A percentile compares a stretch with the other conserved stretches of the same genome.
Evolutionary conservation across 1,140 invertebrate genomes (phyloP).

Genomic region (Achatina immaculata): DNA sequence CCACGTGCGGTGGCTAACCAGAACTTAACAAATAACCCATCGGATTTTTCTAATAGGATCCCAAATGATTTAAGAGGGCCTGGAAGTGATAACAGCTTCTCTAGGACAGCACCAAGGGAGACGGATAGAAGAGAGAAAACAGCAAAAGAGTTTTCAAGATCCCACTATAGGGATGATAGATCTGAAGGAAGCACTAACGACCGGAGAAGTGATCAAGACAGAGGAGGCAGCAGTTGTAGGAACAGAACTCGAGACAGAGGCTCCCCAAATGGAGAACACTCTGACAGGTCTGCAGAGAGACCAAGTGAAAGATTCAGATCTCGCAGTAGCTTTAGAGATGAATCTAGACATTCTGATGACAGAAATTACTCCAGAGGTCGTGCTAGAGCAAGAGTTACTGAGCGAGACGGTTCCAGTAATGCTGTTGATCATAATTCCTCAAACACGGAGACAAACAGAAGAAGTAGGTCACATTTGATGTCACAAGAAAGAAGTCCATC

Average conservation of each 20-base stretch:
- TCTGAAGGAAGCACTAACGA: not conserved
- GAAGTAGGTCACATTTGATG: not conserved
- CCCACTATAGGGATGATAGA: not conserved
- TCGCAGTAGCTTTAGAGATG: not conserved
- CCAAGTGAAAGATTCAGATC: not conserved
- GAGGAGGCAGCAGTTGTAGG: not conserved
- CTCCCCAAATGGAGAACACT: not conserved
- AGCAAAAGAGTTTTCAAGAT: not conserved
- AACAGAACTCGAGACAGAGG: not conserved
- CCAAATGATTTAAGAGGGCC: not conserved
- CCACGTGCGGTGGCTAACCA: not conserved
- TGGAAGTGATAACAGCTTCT: not conserved
- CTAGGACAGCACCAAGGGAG: not conserved
- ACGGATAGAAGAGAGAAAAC: not conserved
- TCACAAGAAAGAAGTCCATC: not conserved
- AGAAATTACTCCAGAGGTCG: constrained; percentile 3
- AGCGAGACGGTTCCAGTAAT: not conserved
- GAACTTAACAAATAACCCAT: not conserved
- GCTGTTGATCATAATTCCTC: not conserved
- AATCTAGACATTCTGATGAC: not conserved
- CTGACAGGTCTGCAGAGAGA: not conserved
- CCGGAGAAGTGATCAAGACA: constrained; percentile 3
- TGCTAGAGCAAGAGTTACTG: not conserved
- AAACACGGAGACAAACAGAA: not conserved
- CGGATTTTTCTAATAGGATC: not conserved